Evolutionary conservation across 1,140 invertebrate species (phyloP), one percentile per base, ranked within the genome.

Genomic region (Drosophila tristis): DNA sequence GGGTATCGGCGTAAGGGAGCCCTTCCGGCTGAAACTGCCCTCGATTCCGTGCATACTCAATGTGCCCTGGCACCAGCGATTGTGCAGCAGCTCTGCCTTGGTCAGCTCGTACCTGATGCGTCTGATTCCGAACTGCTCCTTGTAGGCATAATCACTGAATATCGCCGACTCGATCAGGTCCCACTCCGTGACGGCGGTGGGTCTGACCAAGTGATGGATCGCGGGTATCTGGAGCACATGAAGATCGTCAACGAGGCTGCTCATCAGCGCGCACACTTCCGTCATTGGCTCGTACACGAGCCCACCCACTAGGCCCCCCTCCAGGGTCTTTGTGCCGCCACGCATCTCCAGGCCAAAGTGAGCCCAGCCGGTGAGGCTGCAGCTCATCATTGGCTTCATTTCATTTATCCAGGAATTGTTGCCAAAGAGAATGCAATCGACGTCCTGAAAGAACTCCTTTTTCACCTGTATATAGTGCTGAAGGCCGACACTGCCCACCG

Each of bases 231-330:
- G 23, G 0, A 77, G 15, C 16, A 68, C 63, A 0, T 77, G 74
- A 0, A 13, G 6, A 8, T 60, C 11, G 13, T 61, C 29, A 0
- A 80, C 43, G n/a, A 80, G 26, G 4, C 39, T 11, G 44, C 70
- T 78, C 74, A 80, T 74, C 25, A 80, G 7, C 5, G 64, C 70
- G 8, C 70, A 80, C 0, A 78, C 15, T 48, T 77, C 74, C 1
- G 50, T 56, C 68, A 79, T 73, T 8, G 77, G 73, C n/a, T 79
- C 74, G 15, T 9, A 79, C 20, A 79, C 58, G 3, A 79, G 15
- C 2, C 76, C 76, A 0, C 74, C 58, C 5, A 68, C 62, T 0
- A 53, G 8, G 2, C 73, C 76, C 6, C 53, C 35, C 15, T 79
- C 76, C 5, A 79, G 16, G 16, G 11, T 23, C n/a, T 74, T 80